phyloP scores from a whole-genome alignment of 2,888 invertebrate species.

The Lamproptera curius region DNA sequence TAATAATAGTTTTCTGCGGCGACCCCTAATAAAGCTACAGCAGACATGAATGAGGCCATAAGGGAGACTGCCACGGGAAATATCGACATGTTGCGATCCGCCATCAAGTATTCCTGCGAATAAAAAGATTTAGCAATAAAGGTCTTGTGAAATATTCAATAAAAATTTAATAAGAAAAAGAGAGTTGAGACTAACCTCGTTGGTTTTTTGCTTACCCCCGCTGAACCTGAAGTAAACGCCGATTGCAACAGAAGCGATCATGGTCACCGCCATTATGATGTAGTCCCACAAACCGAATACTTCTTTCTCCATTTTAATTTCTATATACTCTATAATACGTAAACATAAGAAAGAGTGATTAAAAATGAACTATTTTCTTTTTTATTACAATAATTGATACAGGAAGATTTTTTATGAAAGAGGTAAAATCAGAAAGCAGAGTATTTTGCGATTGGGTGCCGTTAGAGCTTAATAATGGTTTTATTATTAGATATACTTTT shows the following conservation, averaged over 20 bases:
- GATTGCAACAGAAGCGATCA: slow-evolving; percentile 85
- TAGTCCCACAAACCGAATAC: slow-evolving; percentile 86
- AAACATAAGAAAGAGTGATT: no score
- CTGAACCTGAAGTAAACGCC: slow-evolving; percentile 92
- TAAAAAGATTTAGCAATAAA: slow-evolving; percentile 8
- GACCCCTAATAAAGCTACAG: slow-evolving; percentile 92
- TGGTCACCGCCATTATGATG: slow-evolving; percentile 83
- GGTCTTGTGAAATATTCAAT: neutral
- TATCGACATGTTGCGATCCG: slow-evolving; percentile 88
- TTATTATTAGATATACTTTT: no score
- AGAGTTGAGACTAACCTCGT: slow-evolving; percentile 73
- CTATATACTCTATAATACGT: neutral
- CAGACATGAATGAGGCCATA: slow-evolving; percentile 97
- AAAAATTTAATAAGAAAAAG: no score
- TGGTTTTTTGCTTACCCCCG: slow-evolving; percentile 91
- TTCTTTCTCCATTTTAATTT: slow-evolving; percentile 26
- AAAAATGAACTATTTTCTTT: no score
- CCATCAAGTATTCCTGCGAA: slow-evolving; percentile 88
- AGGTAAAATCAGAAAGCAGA: no score
- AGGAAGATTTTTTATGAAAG: no score
- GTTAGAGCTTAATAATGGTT: no score
- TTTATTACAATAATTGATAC: no score
- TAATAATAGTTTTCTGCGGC: slow-evolving; percentile 91
- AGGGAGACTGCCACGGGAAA: slow-evolving; percentile 91
- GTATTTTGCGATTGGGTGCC: no score